Evolutionary conservation across 2,888 invertebrate genomes (phyloP).

Genomic region (Drosophila dives): DNA sequence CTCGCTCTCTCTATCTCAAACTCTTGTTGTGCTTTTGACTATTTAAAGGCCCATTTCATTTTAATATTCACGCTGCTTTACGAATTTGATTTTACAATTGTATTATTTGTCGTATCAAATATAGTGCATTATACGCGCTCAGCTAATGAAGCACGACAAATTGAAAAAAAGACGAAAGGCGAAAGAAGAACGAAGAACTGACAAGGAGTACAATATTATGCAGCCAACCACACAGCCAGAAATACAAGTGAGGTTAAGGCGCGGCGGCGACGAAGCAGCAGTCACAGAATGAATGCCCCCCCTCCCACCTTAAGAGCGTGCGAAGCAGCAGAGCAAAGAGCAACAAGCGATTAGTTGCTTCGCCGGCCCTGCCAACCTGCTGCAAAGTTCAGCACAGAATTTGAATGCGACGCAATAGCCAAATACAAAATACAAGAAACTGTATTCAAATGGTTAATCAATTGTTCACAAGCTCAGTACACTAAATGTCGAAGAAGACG

Average conservation of each 20-base stretch:
- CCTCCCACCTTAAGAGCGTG: conserved; percentile 44
- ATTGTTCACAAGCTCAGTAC: background rate
- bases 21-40: background rate
- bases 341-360: conserved; percentile 55
- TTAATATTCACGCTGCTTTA: conserved; percentile 45
- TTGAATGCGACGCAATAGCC: conserved; percentile 57
- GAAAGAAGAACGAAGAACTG: conserved; percentile 19
- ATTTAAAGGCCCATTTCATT: conserved; percentile 31
- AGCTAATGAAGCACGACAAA: conserved; percentile 51
- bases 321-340: conserved; percentile 57
- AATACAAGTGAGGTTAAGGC: conserved; percentile 74
- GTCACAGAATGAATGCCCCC: conserved; percentile 16
- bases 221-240: conserved; percentile 57
- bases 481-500: background rate
- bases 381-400: conserved; percentile 6
- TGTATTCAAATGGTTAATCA: conserved; percentile 3
- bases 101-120: conserved; percentile 40
- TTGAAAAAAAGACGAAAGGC: conserved; percentile 34
- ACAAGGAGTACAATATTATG: conserved; percentile 63
- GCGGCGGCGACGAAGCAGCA: conserved; percentile 45
- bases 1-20: background rate
- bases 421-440: background rate
- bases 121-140: conserved; percentile 48
- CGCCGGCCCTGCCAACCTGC: conserved; percentile 48
- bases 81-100: conserved; percentile 46